Evolutionary conservation across 2,888 invertebrate genomes (phyloP), one percentile per base, ranked within the genome.

Genomic region (Tachystola acroxantha): DNA sequence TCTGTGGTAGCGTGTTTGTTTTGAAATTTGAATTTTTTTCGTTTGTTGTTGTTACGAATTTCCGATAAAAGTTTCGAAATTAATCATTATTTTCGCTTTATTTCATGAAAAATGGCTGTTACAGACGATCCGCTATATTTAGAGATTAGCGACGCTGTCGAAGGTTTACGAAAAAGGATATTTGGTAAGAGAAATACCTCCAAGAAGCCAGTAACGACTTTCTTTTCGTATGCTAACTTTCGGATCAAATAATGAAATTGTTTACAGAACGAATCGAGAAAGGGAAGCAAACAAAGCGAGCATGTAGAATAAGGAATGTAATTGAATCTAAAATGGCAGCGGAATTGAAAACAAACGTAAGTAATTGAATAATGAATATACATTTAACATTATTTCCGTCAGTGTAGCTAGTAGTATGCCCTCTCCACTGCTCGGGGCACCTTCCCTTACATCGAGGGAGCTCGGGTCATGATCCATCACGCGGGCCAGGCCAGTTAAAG

Each of bases 261-360:
- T 24, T 70, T 63, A 28, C 66, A 84, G 82, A 72, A 4, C 67
- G 67, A 55, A 65, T 79, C 1, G 64, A 66, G 9, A 70, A 64
- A 39, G 64, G 75, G 35, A 61, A 74, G 24, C 66, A 74, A 35
- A 62, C 73, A 37, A 34, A 73, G 7, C 69, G 74, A 36, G 78
- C 64, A 1, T 62, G 64, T 20, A 72, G 70, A 44, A 74, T 74
- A 45, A 74, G 74, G 36, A 70, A 64, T 3, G 79, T 75, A 46
- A 36, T 77, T 7, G 74, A 80, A 34, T 54, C 50, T 0, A 78
- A 75, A 58, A 37, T 78, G 7, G 63, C 67, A 0, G 67, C 73
- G 19, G 81, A 82, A 61, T 48, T 64, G 13, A 74, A 75, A 35
- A 38, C 73, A 32, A 51, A 80, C 31, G 84, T 82, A 50, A 65